Conservation (phyloP, 2,888 invertebrate species). For the Diarsia brunnea region DNA sequence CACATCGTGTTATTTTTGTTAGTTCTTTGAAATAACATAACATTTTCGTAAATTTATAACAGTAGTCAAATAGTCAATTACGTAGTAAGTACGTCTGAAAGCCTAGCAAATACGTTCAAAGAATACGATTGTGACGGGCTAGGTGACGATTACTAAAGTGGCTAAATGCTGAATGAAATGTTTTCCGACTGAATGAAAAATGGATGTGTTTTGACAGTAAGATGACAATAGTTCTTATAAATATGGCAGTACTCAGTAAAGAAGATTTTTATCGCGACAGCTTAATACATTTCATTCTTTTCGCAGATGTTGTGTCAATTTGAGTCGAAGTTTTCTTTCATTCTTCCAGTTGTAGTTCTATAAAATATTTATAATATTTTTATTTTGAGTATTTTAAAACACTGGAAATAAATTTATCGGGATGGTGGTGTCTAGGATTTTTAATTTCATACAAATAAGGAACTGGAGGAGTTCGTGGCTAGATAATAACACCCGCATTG, state of each 20-base stretch:
- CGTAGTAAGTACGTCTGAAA: background rate
- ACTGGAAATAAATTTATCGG: background rate
- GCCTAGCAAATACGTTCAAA: background rate
- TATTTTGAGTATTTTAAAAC: background rate
- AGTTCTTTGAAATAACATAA: no score
- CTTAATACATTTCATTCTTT: background rate
- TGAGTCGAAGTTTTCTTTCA: background rate
- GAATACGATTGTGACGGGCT: background rate
- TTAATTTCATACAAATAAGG: background rate
- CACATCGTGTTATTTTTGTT: no score
- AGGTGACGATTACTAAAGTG: background rate
- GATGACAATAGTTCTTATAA: background rate
- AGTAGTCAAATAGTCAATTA: no score
- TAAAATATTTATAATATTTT: background rate
- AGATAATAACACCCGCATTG: no score
- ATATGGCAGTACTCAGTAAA: background rate
- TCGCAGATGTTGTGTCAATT: background rate
- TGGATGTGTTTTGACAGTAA: background rate
- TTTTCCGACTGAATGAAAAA: background rate
- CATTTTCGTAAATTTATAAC: no score
- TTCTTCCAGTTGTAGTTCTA: background rate
- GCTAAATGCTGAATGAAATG: background rate
- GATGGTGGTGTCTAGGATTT: background rate
- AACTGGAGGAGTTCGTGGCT: background rate
- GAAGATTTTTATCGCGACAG: background rate